Evolutionary conservation across 2,113 vertebrate species (phyloP).

Genomic region (Salvator merianae): DNA sequence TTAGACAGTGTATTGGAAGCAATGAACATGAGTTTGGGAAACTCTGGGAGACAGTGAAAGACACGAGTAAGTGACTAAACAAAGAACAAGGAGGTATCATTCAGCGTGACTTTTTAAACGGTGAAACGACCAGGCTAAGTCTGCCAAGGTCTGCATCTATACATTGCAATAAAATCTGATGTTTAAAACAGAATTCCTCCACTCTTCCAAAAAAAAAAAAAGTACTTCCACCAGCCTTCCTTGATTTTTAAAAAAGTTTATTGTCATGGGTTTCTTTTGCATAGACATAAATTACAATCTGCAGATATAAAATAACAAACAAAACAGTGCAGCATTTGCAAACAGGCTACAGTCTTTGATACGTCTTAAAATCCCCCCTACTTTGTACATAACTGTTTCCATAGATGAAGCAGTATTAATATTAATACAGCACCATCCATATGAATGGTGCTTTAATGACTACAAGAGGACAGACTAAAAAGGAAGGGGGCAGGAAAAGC

Average conservation of each 20-base stretch:
- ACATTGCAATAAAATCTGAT: not conserved
- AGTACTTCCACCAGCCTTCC: not conserved
- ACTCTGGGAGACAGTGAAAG: too few relatives aligned
- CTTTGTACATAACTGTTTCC: conserved; percentile 42
- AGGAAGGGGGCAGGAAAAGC: not conserved
- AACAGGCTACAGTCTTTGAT: conserved; percentile 54
- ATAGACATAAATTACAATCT: conserved; percentile 80
- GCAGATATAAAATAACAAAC: conserved; percentile 69
- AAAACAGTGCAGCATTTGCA: conserved; percentile 77
- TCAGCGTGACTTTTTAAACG: too few relatives aligned
- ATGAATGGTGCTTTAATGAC: not conserved
- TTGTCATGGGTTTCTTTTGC: conserved; percentile 69
- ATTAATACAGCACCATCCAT: not conserved
- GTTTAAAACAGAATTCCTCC: not conserved
- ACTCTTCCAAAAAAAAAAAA: not conserved
- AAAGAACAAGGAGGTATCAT: too few relatives aligned
- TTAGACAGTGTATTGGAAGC: too few relatives aligned
- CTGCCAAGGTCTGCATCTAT: too few relatives aligned
- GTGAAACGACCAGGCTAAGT: too few relatives aligned
- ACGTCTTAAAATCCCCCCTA: not conserved
- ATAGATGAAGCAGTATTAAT: conserved; percentile 20
- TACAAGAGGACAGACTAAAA: not conserved
- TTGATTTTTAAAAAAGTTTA: conserved; percentile 56
- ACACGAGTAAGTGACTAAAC: too few relatives aligned
- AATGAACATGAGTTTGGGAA: too few relatives aligned